Base-by-base conservation (phyloP, 2,888 invertebrate genomes). In the Disparrhopalites patrizii region DNA sequence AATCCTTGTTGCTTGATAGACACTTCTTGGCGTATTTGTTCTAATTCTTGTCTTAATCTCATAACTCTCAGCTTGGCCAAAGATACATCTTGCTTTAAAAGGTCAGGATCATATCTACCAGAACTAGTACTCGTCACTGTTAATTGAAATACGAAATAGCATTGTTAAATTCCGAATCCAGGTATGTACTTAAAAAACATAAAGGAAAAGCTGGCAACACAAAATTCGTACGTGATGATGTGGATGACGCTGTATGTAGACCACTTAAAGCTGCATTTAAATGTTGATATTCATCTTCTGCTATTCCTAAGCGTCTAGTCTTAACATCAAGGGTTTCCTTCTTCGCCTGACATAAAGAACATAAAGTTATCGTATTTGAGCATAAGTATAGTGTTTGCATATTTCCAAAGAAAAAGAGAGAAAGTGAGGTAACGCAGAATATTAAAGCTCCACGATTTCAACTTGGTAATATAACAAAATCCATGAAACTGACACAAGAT, bases 311-410 rank as follows among this genome's bases (percentile, higher is more conserved):
- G 78, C 96, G 86, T 82, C 96, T 93, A 78, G 94, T 92, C 81
- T 97, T 97, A 73, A 97, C 89, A 81, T 93, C 90, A 82, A 89
- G 92, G 81, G 96, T 95, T 83, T 97, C 96, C 80, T 93, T 92
- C 82, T 96, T 96, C 76, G 95, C 94, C 92, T 93, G 84, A 20
- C 79, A 57, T 50, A 28, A n/a, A 47, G 25, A 40, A 40, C 40
- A 40, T 5, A 18, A 40, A n/a, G n/a, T n/a, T n/a, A n/a, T n/a
- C n/a, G n/a, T n/a, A n/a, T n/a, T n/a, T n/a, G n/a, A n/a, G n/a
- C n/a, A n/a, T n/a, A n/a, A n/a, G n/a, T n/a, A n/a, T n/a, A n/a
- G n/a, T n/a, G n/a, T n/a, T n/a, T n/a, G n/a, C n/a, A n/a, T n/a
- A n/a, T n/a, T n/a, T n/a, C n/a, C n/a, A n/a, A n/a, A n/a, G n/a